phyloP scores from a whole-genome alignment of 2,113 vertebrate genomes.

The Myrmecophaga tridactyla region DNA sequence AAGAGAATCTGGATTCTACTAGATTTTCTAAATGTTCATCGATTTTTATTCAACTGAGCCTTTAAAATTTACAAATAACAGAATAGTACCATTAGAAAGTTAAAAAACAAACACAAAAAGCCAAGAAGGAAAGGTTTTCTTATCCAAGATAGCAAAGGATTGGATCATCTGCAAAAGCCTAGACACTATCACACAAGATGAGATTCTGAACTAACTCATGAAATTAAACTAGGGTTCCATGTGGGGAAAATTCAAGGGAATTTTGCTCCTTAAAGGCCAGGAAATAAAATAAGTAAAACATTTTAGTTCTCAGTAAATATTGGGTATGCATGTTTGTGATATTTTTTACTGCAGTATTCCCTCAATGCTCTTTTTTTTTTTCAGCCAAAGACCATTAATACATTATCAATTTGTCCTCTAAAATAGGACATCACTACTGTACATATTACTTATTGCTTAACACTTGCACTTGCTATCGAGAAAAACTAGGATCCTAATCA shows the following conservation, averaged over 20 bases:
- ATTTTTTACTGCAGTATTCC: not conserved
- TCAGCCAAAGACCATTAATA: not conserved
- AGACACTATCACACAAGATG: not conserved
- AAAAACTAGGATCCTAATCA: constrained; percentile 47
- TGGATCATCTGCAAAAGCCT: not conserved
- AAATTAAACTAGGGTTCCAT: not conserved
- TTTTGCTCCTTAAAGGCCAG: not conserved
- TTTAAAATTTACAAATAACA: not conserved
- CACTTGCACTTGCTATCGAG: not conserved
- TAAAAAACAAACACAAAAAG: not conserved
- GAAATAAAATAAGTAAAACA: constrained; percentile 8
- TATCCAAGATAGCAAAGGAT: not conserved
- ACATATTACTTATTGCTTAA: constrained; percentile 30
- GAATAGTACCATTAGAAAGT: not conserved
- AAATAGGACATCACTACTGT: not conserved
- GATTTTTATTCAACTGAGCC: not conserved
- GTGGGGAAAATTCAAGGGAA: not conserved
- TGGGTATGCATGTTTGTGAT: not conserved
- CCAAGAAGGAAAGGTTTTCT: not conserved
- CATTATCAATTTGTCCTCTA: not conserved
- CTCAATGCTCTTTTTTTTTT: not conserved
- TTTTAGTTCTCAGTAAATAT: constrained; percentile 16
- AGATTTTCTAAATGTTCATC: not conserved
- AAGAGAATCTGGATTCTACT: not conserved
- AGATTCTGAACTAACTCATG: not conserved